Evolutionary conservation across 2,797 vertebrate species (phyloP).

Genomic region (Streptopelia turtur): DNA sequence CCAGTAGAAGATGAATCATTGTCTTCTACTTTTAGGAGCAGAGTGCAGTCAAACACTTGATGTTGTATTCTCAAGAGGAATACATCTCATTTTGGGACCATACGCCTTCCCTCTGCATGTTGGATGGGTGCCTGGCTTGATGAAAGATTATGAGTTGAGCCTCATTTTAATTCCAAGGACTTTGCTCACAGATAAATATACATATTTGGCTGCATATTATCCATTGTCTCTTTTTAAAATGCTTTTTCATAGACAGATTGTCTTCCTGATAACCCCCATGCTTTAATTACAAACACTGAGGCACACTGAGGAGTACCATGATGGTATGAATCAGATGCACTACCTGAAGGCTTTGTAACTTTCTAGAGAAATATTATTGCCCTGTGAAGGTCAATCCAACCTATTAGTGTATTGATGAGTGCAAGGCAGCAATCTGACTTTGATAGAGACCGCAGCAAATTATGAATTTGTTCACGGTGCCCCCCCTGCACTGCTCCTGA

Average conservation of each 20-base stretch:
- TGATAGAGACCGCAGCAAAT: background rate
- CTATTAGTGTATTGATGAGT: background rate
- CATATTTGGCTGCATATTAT: background rate
- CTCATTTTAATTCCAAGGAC: background rate
- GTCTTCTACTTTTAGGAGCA: background rate
- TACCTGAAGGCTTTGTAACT: background rate
- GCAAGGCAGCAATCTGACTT: background rate
- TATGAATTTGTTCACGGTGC: background rate
- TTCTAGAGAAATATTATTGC: background rate
- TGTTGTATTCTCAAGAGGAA: background rate
- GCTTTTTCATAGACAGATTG: background rate
- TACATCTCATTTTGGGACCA: background rate
- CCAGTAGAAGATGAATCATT: background rate
- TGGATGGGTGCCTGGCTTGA: background rate
- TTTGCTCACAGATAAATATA: background rate
- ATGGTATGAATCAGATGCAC: background rate
- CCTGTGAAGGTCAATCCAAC: background rate
- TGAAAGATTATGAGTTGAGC: background rate
- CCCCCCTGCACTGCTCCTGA: fast-evolving
- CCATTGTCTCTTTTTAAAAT: background rate
- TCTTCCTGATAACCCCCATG: background rate
- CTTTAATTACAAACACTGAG: background rate
- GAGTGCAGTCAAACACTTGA: background rate
- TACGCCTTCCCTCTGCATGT: fast-evolving
- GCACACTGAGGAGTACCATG: background rate